These are phyloP conservation scores for Brachionus koreanus DNA, from an alignment of 1,140 invertebrate species.

Conservation along the genomic window DNA sequence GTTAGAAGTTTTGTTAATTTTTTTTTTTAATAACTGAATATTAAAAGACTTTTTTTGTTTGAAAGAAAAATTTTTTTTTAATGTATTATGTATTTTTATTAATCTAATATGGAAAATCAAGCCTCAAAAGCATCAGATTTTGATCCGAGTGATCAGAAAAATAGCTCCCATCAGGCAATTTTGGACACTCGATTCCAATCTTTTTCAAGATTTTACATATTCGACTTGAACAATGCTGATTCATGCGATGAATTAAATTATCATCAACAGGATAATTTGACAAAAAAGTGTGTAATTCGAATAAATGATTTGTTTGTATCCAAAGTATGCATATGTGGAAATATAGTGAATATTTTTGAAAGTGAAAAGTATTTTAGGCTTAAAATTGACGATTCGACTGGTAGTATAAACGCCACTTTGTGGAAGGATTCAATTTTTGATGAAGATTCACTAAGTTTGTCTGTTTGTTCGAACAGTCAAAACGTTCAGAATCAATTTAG, in stretches of 20 bases:
- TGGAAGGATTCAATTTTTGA: constrained; percentile 33
- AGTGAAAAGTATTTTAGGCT: constrained; percentile 4
- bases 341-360: constrained; percentile 19
- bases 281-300: background rate
- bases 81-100: too few species aligned
- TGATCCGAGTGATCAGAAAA: background rate
- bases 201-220: background rate
- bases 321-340: constrained; percentile 22
- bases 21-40: too few species aligned
- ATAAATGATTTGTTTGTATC: background rate
- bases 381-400: constrained; percentile 38
- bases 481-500: background rate
- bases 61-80: too few species aligned
- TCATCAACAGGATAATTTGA: background rate
- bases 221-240: constrained; percentile 22
- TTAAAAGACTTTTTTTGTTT: too few species aligned
- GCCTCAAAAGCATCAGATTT: background rate
- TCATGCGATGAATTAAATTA: background rate
- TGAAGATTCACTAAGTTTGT: background rate
- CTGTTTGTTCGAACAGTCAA: background rate
- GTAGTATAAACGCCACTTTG: background rate
- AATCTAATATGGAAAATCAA: background rate
- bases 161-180: background rate
- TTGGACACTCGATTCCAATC: constrained; percentile 11
- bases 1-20: too few species aligned